A percentile compares a stretch with the other conserved stretches of the same genome.
Evolutionary conservation across 2,113 vertebrate species (phyloP).

Genomic region (Castor canadensis): DNA sequence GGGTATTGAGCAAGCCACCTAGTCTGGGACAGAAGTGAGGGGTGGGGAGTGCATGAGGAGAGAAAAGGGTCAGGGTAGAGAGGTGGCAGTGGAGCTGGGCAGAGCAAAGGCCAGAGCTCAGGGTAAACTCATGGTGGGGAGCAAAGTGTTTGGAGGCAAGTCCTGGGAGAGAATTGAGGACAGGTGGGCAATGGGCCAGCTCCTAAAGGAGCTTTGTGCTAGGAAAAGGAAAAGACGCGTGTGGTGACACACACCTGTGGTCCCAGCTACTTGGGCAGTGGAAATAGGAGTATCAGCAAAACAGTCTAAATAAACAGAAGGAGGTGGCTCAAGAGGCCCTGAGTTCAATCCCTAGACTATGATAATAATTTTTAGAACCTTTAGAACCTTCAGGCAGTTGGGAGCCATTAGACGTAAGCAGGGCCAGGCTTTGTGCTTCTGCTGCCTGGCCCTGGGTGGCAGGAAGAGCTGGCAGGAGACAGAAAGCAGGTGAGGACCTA

Average conservation of each 20-base stretch:
- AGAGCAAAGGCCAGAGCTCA: background rate
- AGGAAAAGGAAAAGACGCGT: too few relatives aligned
- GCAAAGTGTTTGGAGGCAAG: background rate
- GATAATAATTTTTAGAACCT: background rate
- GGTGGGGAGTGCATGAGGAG: rapidly evolving
- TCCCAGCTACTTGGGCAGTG: too few relatives aligned
- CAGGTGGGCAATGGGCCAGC: background rate
- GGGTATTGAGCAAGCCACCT: rapidly evolving
- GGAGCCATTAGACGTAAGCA: background rate
- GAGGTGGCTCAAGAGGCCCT: too few relatives aligned
- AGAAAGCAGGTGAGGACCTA: background rate
- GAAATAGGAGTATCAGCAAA: too few relatives aligned
- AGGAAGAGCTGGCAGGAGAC: background rate
- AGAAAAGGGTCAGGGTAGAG: background rate
- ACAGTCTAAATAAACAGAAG: too few relatives aligned
- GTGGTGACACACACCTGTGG: too few relatives aligned
- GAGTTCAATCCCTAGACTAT: too few relatives aligned
- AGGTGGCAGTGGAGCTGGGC: background rate
- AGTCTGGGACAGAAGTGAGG: too few relatives aligned
- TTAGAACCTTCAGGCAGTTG: background rate
- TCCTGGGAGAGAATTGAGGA: background rate
- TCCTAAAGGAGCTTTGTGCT: background rate
- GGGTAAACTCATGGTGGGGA: background rate
- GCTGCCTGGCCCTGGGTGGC: too few relatives aligned
- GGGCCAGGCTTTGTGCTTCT: too few relatives aligned